phyloP scores from a whole-genome alignment of 2,888 invertebrate species.

The Stictocephala bisonia region DNA sequence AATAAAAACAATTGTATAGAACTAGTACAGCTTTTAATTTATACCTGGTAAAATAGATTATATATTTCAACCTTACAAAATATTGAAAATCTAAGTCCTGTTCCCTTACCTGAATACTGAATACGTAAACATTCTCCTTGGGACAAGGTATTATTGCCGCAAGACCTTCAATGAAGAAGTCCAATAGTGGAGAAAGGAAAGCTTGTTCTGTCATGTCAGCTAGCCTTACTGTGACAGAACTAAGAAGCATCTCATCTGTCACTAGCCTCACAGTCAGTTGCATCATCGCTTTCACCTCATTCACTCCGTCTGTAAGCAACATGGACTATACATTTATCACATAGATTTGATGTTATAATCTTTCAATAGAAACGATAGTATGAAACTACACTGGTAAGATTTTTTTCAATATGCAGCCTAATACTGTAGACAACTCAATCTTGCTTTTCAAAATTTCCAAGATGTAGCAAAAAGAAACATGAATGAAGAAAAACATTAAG shows the following conservation, averaged over 20 bases:
- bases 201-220: slow-evolving; percentile 94
- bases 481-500: too few species aligned
- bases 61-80: background rate
- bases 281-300: slow-evolving; percentile 94
- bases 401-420: too few species aligned
- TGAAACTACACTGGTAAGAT: too few species aligned
- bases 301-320: slow-evolving; percentile 88
- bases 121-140: slow-evolving; percentile 91
- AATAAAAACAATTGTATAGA: too few species aligned
- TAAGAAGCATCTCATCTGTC: slow-evolving; percentile 93
- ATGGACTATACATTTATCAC: too few species aligned
- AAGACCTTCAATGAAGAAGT: slow-evolving; percentile 89
- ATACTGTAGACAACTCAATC: too few species aligned
- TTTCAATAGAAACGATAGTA: too few species aligned
- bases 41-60: too few species aligned
- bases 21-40: too few species aligned
- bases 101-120: slow-evolving; percentile 80
- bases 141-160: slow-evolving; percentile 94
- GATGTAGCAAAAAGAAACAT: too few species aligned
- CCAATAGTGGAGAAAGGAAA: slow-evolving; percentile 88
- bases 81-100: background rate
- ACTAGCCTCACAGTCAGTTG: slow-evolving; percentile 89
- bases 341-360: too few species aligned
- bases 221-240: slow-evolving; percentile 92
- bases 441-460: too few species aligned